These are phyloP conservation scores for Caenorhabditis panamensis DNA, from an alignment of 2,888 invertebrate genomes.

Conservation along the genomic window DNA sequence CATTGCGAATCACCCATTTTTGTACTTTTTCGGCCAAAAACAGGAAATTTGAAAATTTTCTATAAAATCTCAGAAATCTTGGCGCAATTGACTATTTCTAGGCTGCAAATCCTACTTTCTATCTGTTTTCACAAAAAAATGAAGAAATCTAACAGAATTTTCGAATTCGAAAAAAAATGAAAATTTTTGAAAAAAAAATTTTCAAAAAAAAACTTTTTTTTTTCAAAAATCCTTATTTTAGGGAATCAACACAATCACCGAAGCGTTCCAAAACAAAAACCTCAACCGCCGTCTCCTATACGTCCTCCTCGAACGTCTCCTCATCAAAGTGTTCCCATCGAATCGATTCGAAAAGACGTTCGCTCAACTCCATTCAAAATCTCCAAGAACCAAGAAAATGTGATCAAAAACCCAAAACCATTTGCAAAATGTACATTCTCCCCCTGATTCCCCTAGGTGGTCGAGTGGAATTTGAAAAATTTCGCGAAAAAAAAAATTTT, in stretches of 20 bases:
- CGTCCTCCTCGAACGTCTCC: constrained; percentile 89
- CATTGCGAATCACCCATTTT: no score
- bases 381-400: constrained; percentile 74
- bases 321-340: constrained; percentile 79
- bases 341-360: constrained; percentile 79
- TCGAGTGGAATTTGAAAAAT: constrained; percentile 11
- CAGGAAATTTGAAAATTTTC: not conserved
- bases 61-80: no score
- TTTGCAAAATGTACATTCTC: not conserved
- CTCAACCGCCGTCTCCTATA: constrained; percentile 90
- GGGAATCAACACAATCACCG: constrained; percentile 90
- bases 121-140: no score
- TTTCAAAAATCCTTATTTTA: no score
- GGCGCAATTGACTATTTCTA: no score
- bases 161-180: not conserved
- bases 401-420: constrained; percentile 29
- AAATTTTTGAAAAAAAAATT: constrained; percentile 79
- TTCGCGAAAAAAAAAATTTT: no score
- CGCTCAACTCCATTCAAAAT: constrained; percentile 80
- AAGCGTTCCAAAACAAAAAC: constrained; percentile 90
- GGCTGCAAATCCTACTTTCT: no score
- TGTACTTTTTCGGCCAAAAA: no score
- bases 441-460: not conserved
- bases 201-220: no score
- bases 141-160: no score